Conservation (phyloP, 1,140 invertebrate genomes). For the Littorina saxatilis region DNA sequence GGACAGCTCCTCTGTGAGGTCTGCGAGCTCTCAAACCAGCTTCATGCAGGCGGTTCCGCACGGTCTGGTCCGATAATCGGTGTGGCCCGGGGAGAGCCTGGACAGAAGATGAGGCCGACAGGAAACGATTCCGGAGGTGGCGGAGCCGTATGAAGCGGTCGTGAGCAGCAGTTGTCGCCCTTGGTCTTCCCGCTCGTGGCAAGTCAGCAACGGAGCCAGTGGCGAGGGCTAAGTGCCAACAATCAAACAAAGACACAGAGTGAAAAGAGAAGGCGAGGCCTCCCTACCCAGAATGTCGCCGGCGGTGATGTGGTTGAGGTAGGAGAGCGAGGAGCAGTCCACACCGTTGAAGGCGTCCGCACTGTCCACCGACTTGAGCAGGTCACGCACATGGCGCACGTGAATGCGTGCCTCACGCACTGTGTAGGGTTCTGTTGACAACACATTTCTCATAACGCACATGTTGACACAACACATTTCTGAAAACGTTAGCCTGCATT, state of each 20-base stretch:
- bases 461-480: not conserved
- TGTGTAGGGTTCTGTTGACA: slow-evolving; percentile 95
- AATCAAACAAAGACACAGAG: not conserved
- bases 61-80: no score
- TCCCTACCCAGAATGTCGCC: slow-evolving; percentile 85
- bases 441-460: not conserved
- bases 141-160: no score
- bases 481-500: not conserved
- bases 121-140: no score
- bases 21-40: no score
- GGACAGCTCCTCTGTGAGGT: no score
- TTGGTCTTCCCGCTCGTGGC: no score
- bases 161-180: no score
- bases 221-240: not conserved
- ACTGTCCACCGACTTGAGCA: slow-evolving; percentile 89
- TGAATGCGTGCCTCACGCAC: slow-evolving; percentile 98
- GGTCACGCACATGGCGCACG: slow-evolving; percentile 95
- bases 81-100: no score
- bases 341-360: slow-evolving; percentile 96
- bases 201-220: no score
- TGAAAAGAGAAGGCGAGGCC: no score
- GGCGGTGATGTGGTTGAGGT: slow-evolving; percentile 94
- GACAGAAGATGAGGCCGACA: no score
- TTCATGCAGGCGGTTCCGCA: no score
- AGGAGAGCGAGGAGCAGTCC: slow-evolving; percentile 96